Evolutionary conservation across 2,797 vertebrate genomes (phyloP).

Genomic region (Benthosema pterotum): DNA sequence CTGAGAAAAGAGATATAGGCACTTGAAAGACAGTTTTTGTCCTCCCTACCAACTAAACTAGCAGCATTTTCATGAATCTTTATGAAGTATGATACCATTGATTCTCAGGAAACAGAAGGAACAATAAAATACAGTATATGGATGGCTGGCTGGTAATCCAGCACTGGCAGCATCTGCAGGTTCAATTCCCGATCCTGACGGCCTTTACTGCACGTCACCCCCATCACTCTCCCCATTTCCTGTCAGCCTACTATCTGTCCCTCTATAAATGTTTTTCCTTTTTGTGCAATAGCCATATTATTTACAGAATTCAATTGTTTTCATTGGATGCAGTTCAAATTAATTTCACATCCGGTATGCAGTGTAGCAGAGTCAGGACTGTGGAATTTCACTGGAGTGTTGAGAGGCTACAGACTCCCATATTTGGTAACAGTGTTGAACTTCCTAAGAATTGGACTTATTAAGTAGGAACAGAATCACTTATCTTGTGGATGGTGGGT

Average conservation of each 20-base stretch:
- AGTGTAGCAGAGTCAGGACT: slow-evolving; percentile 34
- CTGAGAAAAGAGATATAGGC: slow-evolving; percentile 16
- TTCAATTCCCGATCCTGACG: no score
- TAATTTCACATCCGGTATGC: slow-evolving; percentile 50
- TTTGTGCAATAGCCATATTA: slow-evolving; percentile 5
- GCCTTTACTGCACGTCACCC: no score
- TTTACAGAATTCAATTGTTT: slow-evolving; percentile 32
- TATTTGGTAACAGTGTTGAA: slow-evolving; percentile 31
- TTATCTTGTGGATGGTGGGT: background rate
- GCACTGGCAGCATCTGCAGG: no score
- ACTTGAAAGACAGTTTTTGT: slow-evolving; percentile 16
- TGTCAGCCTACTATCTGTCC: no score
- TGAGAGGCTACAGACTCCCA: slow-evolving; percentile 36
- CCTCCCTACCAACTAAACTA: slow-evolving; percentile 14
- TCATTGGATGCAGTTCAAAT: slow-evolving; percentile 43
- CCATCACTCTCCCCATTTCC: no score
- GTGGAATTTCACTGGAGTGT: slow-evolving; percentile 48
- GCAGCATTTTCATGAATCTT: slow-evolving; percentile 2
- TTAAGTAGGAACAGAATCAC: background rate
- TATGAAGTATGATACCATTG: slow-evolving; percentile 2
- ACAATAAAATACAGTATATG: slow-evolving; percentile 14
- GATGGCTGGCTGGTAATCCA: no score
- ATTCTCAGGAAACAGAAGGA: slow-evolving; percentile 4
- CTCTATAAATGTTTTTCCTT: slow-evolving; percentile 24
- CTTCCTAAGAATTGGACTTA: slow-evolving; percentile 7